Evolutionary conservation across 2,888 invertebrate genomes (phyloP).

Genomic region (Serrognathus titanus): DNA sequence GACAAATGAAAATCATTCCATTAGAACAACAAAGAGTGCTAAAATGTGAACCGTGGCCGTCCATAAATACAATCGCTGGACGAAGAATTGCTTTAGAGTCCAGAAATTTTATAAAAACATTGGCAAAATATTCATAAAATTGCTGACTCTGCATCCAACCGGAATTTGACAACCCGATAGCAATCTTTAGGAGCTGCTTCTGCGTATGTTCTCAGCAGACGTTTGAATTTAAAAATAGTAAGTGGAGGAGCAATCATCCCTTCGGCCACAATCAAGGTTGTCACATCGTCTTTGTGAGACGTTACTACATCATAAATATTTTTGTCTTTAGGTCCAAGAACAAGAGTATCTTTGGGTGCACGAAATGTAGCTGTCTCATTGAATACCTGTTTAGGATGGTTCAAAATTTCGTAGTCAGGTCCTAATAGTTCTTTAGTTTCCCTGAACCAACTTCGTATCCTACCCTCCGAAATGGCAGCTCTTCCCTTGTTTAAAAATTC

Average conservation of each 20-base stretch:
- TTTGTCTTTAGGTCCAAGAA: no score
- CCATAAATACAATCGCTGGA: not conserved
- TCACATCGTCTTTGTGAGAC: no score
- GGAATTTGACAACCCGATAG: not conserved
- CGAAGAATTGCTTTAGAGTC: not conserved
- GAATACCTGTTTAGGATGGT: not conserved
- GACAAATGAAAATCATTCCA: slow-evolving; percentile 5
- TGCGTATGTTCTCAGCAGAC: not conserved
- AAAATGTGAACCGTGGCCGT: slow-evolving; percentile 2
- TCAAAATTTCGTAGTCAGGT: not conserved
- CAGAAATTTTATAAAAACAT: slow-evolving; percentile 1
- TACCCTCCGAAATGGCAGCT: not conserved
- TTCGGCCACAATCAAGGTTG: no score
- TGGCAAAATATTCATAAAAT: not conserved
- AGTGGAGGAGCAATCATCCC: no score
- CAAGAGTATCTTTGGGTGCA: no score
- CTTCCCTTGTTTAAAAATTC: not conserved
- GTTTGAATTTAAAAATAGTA: not conserved
- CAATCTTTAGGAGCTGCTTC: not conserved
- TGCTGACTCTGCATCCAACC: not conserved
- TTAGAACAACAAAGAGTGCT: not conserved
- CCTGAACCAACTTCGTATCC: not conserved
- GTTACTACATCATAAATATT: no score
- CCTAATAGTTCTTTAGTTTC: not conserved
- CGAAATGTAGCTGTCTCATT: not conserved